phyloP scores from a whole-genome alignment of 2,113 vertebrate species.

The Myiozetetes cayanensis region DNA sequence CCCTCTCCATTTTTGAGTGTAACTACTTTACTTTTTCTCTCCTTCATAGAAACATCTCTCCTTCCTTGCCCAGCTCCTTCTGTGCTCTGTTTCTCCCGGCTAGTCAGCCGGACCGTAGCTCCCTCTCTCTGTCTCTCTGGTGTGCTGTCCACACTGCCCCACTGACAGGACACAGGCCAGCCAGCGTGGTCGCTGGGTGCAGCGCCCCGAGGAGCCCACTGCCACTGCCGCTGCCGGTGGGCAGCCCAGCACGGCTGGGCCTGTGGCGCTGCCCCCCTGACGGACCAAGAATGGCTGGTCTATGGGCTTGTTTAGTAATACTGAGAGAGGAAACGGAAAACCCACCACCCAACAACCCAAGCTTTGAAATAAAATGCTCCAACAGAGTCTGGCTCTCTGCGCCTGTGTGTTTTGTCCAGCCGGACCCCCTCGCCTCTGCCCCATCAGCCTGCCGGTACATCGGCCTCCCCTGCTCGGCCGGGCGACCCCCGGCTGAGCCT shows the following conservation, averaged over 20 bases:
- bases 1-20: constrained; percentile 44
- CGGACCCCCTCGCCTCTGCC: rapidly evolving
- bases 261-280: neutral
- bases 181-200: rapidly evolving
- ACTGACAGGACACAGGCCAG: neutral
- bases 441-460: rapidly evolving
- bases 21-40: constrained; percentile 42
- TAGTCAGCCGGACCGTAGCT: constrained; percentile 5
- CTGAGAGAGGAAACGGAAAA: neutral
- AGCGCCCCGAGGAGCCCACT: neutral
- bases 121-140: constrained; percentile 62
- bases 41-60: constrained; percentile 42
- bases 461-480: neutral
- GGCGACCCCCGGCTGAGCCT: constrained; percentile 39
- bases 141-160: constrained; percentile 77
- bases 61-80: constrained; percentile 48
- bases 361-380: constrained; percentile 71
- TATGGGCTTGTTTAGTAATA: neutral
- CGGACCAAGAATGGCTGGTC: neutral
- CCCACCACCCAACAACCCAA: neutral
- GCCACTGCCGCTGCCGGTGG: neutral
- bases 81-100: constrained; percentile 45
- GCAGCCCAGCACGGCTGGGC: neutral
- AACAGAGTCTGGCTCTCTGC: constrained; percentile 56
- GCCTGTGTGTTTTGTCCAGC: constrained; percentile 63